A percentile compares a stretch with the other conserved stretches of the same genome.
Conservation (phyloP, 2,797 vertebrate genomes). For the Chelon auratus region DNA sequence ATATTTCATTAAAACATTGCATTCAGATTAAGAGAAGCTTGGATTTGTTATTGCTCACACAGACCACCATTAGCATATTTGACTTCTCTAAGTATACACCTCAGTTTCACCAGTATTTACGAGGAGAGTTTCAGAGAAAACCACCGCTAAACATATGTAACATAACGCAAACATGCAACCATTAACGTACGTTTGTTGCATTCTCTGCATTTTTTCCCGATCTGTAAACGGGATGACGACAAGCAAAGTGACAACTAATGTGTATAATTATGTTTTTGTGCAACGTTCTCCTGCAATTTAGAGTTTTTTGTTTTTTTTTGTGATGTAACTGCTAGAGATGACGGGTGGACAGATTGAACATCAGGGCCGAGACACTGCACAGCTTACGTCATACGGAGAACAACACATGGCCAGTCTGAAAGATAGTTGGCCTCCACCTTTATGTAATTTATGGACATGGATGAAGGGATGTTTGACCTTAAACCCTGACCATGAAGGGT, state of each 20-base stretch:
- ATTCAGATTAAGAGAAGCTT: slow-evolving; percentile 10
- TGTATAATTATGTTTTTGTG: slow-evolving; percentile 60
- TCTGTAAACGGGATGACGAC: slow-evolving; percentile 48
- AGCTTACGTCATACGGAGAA: slow-evolving; percentile 20
- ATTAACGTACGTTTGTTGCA: slow-evolving; percentile 61
- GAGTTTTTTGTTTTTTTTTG: slow-evolving; percentile 11
- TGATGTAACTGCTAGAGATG: slow-evolving; percentile 44
- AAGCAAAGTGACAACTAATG: slow-evolving; percentile 48
- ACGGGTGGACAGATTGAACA: slow-evolving; percentile 37
- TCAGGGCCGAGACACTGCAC: slow-evolving; percentile 6
- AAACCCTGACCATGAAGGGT: slow-evolving; percentile 9
- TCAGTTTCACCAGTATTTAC: slow-evolving; percentile 47
- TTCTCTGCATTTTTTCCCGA: slow-evolving; percentile 68
- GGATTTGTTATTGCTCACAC: slow-evolving; percentile 10
- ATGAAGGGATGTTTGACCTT: slow-evolving; percentile 7
- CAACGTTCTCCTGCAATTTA: slow-evolving; percentile 37
- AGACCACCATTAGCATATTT: slow-evolving; percentile 32
- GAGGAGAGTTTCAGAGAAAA: slow-evolving; percentile 49
- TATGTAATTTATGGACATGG: slow-evolving; percentile 22
- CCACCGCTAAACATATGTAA: slow-evolving; percentile 23
- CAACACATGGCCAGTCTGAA: neutral
- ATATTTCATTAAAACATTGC: slow-evolving; percentile 1
- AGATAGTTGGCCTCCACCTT: neutral
- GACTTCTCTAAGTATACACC: slow-evolving; percentile 52
- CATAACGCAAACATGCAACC: slow-evolving; percentile 45